Base-by-base conservation (phyloP, 2,888 invertebrate species). In the Arge pagana region DNA sequence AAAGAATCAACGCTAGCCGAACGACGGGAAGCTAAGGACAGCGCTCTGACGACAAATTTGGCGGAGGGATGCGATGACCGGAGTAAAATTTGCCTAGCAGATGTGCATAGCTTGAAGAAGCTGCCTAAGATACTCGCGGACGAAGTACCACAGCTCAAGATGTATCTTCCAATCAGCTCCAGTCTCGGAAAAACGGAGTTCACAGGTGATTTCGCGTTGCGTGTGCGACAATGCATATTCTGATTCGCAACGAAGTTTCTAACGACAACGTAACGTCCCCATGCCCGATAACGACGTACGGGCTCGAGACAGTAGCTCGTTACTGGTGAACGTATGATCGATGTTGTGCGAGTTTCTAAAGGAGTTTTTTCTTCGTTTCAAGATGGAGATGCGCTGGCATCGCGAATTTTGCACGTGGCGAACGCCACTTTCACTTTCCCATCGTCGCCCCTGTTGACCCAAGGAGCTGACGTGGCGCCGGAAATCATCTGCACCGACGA, bases 391-490 rank as follows among this genome's bases (percentile, higher is more conserved):
- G 83, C 81, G 59, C 83, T 83, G 15, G 70, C 64, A 37, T 65
- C 59, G 45, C 65, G 61, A 55, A 56, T 77, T 8, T 76, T 81
- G n/a, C 80, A 80, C 58, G 71, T 83, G 37, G 89, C 90, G 72
- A 87, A 90, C 45, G 83, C 88, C 15, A 86, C 89, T 6, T 87
- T 91, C 72, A 83, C 83, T 24, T 88, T 86, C 66, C 92, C 93
- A 0, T 82, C 88, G 1, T 88, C 88, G 0, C 90, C 93, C 0
- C 79, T 90, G 31, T 79, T 93, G 54, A 89, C 90, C 1, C 92
- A 93, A 69, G 80, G 80, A 0, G 70, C 73, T 0, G 86, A 88
- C 58, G 80, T 88, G 11, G 74, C 81, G 0, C 70, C 78, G 5
- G 77, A 80, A 40, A 70, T 81, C 16, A 69, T 85, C 54, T 87